Evolutionary conservation across 2,113 vertebrate species (phyloP).

Genomic region (Fulica atra): DNA sequence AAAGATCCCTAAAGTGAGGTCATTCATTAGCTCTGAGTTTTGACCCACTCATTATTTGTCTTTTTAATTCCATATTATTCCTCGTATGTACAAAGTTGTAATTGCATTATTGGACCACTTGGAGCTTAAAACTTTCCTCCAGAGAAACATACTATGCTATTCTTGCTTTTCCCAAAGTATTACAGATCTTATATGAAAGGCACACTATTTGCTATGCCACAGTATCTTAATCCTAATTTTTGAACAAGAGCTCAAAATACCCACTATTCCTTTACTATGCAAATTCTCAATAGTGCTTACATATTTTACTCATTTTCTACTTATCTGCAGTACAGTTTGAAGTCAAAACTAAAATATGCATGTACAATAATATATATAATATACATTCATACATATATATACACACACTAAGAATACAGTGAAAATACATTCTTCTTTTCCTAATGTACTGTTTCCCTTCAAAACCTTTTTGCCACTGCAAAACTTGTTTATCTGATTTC

Average conservation of each 20-base stretch:
- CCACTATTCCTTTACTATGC: not conserved
- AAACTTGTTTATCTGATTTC: not conserved
- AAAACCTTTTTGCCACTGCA: not conserved
- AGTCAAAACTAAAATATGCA: not conserved
- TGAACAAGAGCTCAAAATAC: not conserved
- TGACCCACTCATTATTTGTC: not conserved
- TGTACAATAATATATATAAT: not conserved
- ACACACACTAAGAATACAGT: not conserved
- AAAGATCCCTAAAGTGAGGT: not conserved
- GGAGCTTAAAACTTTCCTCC: not conserved
- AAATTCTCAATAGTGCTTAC: not conserved
- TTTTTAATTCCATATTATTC: not conserved
- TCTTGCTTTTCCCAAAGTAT: not conserved
- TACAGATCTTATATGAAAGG: not conserved
- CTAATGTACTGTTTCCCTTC: not conserved
- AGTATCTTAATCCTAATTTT: not conserved
- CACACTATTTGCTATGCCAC: not conserved
- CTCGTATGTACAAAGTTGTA: not conserved
- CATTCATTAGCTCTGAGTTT: not conserved
- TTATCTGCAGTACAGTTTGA: not conserved
- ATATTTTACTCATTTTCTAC: not conserved
- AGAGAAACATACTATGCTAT: not conserved
- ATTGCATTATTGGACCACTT: not conserved
- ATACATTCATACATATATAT: not conserved
- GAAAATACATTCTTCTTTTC: not conserved